Percentiles rank a stretch among this genome's conserved stretches.
phyloP scores from a whole-genome alignment of 2,113 vertebrate species.

The Cyprinus carpio region DNA sequence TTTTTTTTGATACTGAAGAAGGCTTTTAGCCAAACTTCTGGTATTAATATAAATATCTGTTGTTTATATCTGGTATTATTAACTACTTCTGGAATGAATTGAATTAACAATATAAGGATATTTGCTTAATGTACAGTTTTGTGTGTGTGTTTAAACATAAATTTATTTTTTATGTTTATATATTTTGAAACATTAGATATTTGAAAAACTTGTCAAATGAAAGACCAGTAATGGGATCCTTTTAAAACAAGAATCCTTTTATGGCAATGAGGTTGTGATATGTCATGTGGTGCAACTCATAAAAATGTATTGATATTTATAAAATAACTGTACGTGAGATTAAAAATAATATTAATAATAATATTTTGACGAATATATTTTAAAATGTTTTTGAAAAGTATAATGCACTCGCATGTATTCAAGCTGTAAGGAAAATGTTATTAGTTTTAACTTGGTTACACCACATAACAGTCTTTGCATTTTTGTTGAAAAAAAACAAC shows the following conservation, averaged over 20 bases:
- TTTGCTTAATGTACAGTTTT: too few species aligned
- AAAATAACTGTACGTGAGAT: background rate
- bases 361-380: background rate
- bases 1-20: too few species aligned
- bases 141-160: too few species aligned
- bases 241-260: background rate
- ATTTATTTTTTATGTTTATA: background rate
- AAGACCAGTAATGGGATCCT: background rate
- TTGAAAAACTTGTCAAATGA: background rate
- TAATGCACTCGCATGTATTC: too few species aligned
- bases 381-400: background rate
- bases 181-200: background rate
- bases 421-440: background rate
- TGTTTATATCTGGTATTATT: too few species aligned
- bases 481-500: background rate
- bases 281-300: background rate
- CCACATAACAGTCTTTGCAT: background rate
- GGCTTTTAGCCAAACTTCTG: too few species aligned
- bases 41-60: too few species aligned
- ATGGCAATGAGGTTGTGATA: background rate
- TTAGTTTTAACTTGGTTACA: background rate
- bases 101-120: too few species aligned
- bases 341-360: background rate
- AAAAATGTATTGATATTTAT: background rate
- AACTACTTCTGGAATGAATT: too few species aligned